Evolutionary conservation across 2,888 invertebrate genomes (phyloP).

Genomic region (Dryobotodes eremita): DNA sequence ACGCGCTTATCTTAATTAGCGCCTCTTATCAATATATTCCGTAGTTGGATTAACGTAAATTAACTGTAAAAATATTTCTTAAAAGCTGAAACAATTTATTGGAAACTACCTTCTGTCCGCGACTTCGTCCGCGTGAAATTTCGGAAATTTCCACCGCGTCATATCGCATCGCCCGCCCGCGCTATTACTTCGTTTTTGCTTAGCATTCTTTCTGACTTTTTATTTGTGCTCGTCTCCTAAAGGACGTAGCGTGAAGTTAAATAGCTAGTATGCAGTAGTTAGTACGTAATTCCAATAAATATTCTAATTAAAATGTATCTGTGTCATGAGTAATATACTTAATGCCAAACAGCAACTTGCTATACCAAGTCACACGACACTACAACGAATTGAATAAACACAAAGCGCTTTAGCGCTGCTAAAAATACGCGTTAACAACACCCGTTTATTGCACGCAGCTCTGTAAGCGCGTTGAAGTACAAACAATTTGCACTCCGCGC

Average conservation of each 20-base stretch:
- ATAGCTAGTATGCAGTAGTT: neutral
- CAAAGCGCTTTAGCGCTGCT: slow-evolving; percentile 52
- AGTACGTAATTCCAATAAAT: slow-evolving; percentile 42
- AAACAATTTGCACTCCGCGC: slow-evolving; percentile 72
- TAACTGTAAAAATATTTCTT: slow-evolving; percentile 2
- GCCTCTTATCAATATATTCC: slow-evolving; percentile 4
- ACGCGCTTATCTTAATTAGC: neutral
- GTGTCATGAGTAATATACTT: slow-evolving; percentile 47
- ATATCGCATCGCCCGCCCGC: neutral
- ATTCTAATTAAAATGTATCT: slow-evolving; percentile 50
- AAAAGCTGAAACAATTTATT: slow-evolving; percentile 6
- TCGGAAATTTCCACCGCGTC: neutral
- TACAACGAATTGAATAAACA: slow-evolving; percentile 24
- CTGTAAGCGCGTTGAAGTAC: slow-evolving; percentile 57
- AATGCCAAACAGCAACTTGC: slow-evolving; percentile 14
- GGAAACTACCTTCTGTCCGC: neutral
- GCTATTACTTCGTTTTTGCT: neutral
- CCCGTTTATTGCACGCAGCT: slow-evolving; percentile 51
- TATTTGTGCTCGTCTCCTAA: neutral
- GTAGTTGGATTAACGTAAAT: slow-evolving; percentile 1
- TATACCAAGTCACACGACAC: slow-evolving; percentile 71
- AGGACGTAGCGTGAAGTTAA: neutral
- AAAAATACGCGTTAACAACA: neutral
- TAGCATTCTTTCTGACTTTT: neutral
- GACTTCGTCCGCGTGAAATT: neutral